A percentile compares a stretch with the other conserved stretches of the same genome.
Conservation (phyloP, 30 jellyfish, hydroid and myxozoan species). For the Hydra vulgaris region DNA sequence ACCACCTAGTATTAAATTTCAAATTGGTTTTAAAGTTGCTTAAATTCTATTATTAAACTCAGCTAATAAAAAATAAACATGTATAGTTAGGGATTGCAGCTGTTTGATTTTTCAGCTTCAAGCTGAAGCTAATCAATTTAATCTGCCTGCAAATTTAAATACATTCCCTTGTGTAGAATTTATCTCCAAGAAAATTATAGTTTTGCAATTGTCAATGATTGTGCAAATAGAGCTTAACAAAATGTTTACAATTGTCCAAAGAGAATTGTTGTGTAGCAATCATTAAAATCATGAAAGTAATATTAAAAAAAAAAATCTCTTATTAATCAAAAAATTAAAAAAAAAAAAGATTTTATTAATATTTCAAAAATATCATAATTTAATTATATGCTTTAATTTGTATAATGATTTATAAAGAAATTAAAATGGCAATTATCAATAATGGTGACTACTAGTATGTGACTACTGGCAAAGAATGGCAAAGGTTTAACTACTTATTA, state of each 20-base stretch:
- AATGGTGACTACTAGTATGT: not conserved
- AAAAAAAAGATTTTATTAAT: not conserved
- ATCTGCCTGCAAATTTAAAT: too few relatives aligned
- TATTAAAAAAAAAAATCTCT: too few relatives aligned
- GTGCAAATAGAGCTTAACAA: too few relatives aligned
- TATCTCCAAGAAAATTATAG: too few relatives aligned
- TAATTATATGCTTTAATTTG: not conserved
- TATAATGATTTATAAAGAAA: not conserved
- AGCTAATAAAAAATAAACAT: not conserved
- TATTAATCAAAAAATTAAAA: not conserved
- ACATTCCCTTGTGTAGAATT: too few relatives aligned
- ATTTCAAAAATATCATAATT: not conserved
- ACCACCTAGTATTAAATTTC: not conserved
- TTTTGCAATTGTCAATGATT: too few relatives aligned
- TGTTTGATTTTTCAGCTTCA: too few relatives aligned
- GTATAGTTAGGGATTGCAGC: too few relatives aligned
- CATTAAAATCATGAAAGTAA: too few relatives aligned
- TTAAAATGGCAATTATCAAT: not conserved
- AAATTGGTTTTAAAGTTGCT: not conserved
- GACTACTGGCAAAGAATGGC: not conserved
- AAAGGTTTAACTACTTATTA: not conserved
- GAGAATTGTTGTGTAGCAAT: too few relatives aligned
- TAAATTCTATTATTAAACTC: not conserved
- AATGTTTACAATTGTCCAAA: too few relatives aligned
- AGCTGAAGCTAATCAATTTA: too few relatives aligned